Percentiles rank a stretch among this genome's conserved stretches.
phyloP scores from a whole-genome alignment of 2,797 vertebrate genomes.

The Pangasius sanitwongsei region DNA sequence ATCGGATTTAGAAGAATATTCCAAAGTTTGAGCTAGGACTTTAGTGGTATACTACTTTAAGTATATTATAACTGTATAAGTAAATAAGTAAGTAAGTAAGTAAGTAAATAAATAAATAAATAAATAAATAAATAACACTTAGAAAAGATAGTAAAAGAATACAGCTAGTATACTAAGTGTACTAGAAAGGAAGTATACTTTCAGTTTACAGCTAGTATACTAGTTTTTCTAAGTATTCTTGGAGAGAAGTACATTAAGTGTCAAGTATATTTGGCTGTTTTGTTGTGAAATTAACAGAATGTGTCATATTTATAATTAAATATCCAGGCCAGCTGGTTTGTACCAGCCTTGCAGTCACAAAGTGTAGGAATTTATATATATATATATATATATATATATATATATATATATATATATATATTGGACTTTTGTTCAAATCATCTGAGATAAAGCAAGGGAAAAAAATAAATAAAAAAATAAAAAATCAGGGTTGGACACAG shows the following conservation, averaged over 20 bases:
- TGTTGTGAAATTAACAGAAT: neutral
- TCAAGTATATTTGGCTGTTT: neutral
- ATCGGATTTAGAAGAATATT: no score
- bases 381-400: no score
- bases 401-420: neutral
- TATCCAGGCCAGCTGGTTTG: neutral
- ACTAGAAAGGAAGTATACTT: neutral
- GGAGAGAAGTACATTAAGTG: neutral
- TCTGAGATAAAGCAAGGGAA: neutral
- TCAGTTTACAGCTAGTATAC: neutral
- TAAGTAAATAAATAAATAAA: no score
- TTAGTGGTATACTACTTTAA: no score
- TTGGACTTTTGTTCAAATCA: neutral
- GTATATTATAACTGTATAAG: no score
- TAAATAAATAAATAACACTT: no score
- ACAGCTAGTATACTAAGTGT: neutral
- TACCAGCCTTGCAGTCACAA: neutral
- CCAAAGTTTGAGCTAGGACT: no score
- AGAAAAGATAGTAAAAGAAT: no score
- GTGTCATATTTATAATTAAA: neutral
- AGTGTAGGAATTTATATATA: neutral
- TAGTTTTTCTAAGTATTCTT: neutral
- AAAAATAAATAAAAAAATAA: neutral
- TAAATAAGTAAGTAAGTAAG: no score
- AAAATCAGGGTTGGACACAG: neutral